A percentile compares a stretch with the other conserved stretches of the same genome.
phyloP scores from a whole-genome alignment of 1,140 invertebrate species.

The Drosophila trapezifrons region DNA sequence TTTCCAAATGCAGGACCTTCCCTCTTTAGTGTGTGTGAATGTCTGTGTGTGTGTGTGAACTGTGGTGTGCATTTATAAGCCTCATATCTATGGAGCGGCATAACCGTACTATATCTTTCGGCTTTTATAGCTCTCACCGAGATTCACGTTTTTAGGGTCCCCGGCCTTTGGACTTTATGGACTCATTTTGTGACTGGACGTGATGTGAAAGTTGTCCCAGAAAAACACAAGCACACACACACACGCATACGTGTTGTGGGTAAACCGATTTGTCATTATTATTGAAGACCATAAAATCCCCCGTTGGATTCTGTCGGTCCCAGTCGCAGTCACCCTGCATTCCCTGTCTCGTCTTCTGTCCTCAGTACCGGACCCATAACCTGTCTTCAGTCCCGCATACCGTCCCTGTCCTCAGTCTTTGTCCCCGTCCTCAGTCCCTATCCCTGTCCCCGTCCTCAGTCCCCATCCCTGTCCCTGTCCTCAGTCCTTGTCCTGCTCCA shows the following conservation, averaged over 20 bases:
- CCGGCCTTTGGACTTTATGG: slow-evolving; percentile 69
- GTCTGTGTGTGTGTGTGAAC: background rate
- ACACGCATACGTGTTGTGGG: slow-evolving; percentile 17
- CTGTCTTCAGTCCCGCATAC: too few species aligned
- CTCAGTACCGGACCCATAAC: too few species aligned
- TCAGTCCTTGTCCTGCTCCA: slow-evolving; percentile 1
- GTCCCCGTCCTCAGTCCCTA: too few species aligned
- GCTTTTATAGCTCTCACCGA: slow-evolving; percentile 68
- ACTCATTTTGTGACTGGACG: slow-evolving; percentile 69
- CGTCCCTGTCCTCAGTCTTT: too few species aligned
- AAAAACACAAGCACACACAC: slow-evolving; percentile 1
- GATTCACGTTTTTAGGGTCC: slow-evolving; percentile 70
- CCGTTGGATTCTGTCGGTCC: background rate
- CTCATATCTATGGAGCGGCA: slow-evolving; percentile 31
- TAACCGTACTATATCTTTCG: slow-evolving; percentile 54
- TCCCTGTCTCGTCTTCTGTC: too few species aligned
- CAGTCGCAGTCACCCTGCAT: background rate
- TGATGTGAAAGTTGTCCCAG: slow-evolving; percentile 63
- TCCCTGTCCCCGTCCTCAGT: background rate
- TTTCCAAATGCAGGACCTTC: slow-evolving; percentile 6
- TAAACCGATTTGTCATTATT: slow-evolving; percentile 81
- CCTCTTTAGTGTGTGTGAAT: background rate
- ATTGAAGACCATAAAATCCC: slow-evolving; percentile 67
- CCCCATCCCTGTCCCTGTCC: background rate
- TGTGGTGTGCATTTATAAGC: slow-evolving; percentile 15